phyloP scores from a whole-genome alignment of 2,797 vertebrate species.

The Microctenopoma stevenorrisi region DNA sequence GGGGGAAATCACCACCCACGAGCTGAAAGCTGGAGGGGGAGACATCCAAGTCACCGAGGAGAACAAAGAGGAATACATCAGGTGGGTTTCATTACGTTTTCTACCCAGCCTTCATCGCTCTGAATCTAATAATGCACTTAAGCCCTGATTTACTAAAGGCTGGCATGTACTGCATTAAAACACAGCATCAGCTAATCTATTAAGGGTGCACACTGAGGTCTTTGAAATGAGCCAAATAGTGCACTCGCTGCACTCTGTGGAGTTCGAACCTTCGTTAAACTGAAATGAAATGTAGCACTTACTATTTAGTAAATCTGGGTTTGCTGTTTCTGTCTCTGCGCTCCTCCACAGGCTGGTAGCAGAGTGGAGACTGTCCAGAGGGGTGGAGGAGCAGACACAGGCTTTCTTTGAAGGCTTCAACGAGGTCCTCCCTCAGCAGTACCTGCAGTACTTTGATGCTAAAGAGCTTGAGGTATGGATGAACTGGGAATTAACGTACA shows the following conservation, averaged over 20 bases:
- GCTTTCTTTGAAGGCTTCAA: slow-evolving; percentile 99
- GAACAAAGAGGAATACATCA: slow-evolving; percentile 98
- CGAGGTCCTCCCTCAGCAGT: slow-evolving; percentile 96
- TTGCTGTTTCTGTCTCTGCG: slow-evolving; percentile 38
- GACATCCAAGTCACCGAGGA: slow-evolving; percentile 96
- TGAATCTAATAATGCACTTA: background rate
- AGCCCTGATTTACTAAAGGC: too few species aligned
- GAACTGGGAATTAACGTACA: background rate
- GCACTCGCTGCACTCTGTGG: too few species aligned
- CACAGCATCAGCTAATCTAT: too few species aligned
- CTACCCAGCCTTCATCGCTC: background rate
- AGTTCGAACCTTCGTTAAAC: too few species aligned
- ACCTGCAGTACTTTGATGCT: slow-evolving; percentile 97
- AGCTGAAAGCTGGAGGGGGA: slow-evolving; percentile 93
- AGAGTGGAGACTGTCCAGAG: slow-evolving; percentile 96
- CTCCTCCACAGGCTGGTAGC: slow-evolving; percentile 88
- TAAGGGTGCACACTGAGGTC: too few species aligned
- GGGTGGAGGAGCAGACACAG: slow-evolving; percentile 97
- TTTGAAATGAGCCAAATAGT: too few species aligned
- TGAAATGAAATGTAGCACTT: too few species aligned
- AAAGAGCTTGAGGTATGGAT: slow-evolving; percentile 93
- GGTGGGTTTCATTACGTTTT: slow-evolving; percentile 78
- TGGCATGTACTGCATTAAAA: too few species aligned
- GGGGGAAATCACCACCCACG: slow-evolving; percentile 96
- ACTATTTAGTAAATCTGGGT: too few species aligned